phyloP scores from a whole-genome alignment of 2,113 vertebrate genomes.

The Turdus rufiventris region DNA sequence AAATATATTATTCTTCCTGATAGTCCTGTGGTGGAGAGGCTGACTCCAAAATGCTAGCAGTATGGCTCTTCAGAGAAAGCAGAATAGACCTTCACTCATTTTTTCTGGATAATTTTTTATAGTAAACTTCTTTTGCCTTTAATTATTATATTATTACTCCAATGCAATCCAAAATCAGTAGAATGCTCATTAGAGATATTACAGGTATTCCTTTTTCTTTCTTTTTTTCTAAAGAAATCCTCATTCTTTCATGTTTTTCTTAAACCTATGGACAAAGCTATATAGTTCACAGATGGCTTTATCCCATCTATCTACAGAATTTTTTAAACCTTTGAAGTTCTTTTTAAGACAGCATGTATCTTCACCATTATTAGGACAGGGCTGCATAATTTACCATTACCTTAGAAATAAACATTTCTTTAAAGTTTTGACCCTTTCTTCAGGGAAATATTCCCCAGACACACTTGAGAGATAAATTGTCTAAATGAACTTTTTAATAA shows the following conservation, averaged over 20 bases:
- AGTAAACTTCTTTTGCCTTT: background rate
- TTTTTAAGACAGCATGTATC: background rate
- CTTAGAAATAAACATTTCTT: background rate
- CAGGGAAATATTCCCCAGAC: background rate
- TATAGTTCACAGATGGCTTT: background rate
- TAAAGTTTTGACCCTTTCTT: background rate
- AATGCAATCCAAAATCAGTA: background rate
- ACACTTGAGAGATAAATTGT: background rate
- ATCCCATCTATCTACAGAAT: background rate
- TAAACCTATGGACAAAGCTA: background rate
- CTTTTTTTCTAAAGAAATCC: background rate
- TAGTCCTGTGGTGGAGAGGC: background rate
- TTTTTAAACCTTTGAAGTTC: background rate
- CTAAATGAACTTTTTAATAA: conserved; percentile 50
- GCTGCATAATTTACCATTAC: background rate
- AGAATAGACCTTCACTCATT: background rate
- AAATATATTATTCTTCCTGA: background rate
- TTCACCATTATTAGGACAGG: background rate
- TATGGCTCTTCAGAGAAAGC: background rate
- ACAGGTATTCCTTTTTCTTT: background rate
- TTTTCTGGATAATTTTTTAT: background rate
- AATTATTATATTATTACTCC: background rate
- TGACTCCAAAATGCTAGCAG: background rate
- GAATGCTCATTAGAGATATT: background rate
- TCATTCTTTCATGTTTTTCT: background rate